Evolutionary conservation across 2,888 invertebrate species (phyloP), one percentile per base, ranked within the genome.

Genomic region (Alloscopus bannaensis): DNA sequence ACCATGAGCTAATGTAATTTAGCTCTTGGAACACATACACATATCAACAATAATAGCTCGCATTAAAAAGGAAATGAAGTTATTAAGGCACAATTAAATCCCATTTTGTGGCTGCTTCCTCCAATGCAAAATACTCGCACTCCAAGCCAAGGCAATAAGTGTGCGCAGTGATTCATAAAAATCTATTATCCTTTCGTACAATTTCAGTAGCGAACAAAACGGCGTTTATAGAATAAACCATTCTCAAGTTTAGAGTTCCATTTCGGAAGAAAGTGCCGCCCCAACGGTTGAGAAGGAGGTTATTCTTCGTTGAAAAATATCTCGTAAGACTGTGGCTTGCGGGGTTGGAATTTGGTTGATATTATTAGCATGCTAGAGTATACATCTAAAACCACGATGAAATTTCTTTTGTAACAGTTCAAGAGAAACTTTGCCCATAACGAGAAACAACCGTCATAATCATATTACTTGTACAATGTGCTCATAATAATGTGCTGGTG

Each of bases 391-490:
- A 22, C 24, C 47, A 70, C 20, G 59, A 47, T 29, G 59, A 16
- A 57, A 75, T 57, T 75, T 65, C 59, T 66, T 60, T 59, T 28
- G 36, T 8, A 52, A 24, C 11, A 76, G 65, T 75, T 75, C 59
- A 66, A 59, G 57, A 36, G 36, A 75, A 75, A 75, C 66, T 75
- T 75, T 75, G 50, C 24, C 47, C 76, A 68, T 76, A 76, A 76
- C 76, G 68, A 62, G 52, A 76, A 76, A 76, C 47, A 76, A 76
- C 52, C 26, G 60, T 55, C 31, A 68, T 68, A 69, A 76, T 69
- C 69, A 69, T 76, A 76, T 76, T 76, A 76, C 76, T 69, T 76
- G 60, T 69, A 69, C 62, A 69, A 64, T 69, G 76, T 62, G 69
- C 76, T 69, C 68, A 62, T 76, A 69, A 68, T 76, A 75, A 60